Base-by-base conservation (phyloP, 1,140 invertebrate genomes). In the Cyclina sinensis region DNA sequence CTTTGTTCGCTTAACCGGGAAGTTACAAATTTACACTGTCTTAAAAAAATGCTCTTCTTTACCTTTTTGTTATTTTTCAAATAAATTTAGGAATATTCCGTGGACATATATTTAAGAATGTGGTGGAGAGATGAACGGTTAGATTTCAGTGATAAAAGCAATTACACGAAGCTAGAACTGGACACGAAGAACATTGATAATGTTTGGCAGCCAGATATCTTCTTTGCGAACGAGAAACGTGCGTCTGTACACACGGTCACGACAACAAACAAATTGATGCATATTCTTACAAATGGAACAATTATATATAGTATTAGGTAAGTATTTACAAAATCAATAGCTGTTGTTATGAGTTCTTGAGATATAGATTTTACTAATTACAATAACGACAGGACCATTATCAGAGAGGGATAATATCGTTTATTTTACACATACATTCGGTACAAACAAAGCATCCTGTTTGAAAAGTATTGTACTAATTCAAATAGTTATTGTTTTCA, bases 231-330 rank as follows among this genome's bases (percentile, higher is more conserved):
- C 84, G 92, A 95, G 46, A 95, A 95, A 91, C 88, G 93, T 27
- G 95, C 94, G 0, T 89, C 91, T 57, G 93, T 96, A 65, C 95
- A 96, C 85, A 48, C 91, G 21, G 93, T 96, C 1, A 95, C 95
- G 27, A 92, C 94, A 30, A 93, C 94, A 1, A 96, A 96, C 89
- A 93, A 93, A 48, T 92, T 96, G 1, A 89, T 96, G 62, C 91
- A 94, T 62, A 89, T 96, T 16, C 70, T 91, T 24, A 96, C 96
- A 11, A 95, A 96, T 89, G 97, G 97, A 12, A 94, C 90, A 16
- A 86, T 93, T 12, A 65, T 89, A 32, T 93, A 91, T 73, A 88
- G 91, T 54, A 86, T 91, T 18, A 91, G 92, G 92, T 92, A 92
- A 62, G 88, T 85, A 16, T 85, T 88, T 39, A 35, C 12, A 30